phyloP scores from a whole-genome alignment of 2,888 invertebrate species.

The Carterocephalus palaemon region DNA sequence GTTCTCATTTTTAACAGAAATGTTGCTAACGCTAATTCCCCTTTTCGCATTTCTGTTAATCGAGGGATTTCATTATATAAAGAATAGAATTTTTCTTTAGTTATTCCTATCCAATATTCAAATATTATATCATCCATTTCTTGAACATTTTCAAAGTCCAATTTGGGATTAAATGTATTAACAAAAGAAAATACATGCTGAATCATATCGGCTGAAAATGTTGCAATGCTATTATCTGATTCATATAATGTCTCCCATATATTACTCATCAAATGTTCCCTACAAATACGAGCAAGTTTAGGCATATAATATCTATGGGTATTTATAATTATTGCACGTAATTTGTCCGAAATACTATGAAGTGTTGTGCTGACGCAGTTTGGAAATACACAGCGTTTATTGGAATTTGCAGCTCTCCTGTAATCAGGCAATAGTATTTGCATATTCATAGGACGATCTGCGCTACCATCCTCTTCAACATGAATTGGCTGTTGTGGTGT shows the following conservation, averaged over 20 bases:
- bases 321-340: constrained; percentile 1
- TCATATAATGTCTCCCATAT: constrained; percentile 4
- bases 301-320: constrained; percentile 12
- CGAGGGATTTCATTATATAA: constrained; percentile 9
- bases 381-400: constrained; percentile 1
- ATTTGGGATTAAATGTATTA: constrained; percentile 8
- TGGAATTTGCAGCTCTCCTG: background rate
- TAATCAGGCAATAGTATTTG: too few species aligned
- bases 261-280: constrained; percentile 10
- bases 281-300: constrained; percentile 10
- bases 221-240: constrained; percentile 10
- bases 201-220: constrained; percentile 11
- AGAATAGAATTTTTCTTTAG: constrained; percentile 8
- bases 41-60: constrained; percentile 3
- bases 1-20: constrained; percentile 11
- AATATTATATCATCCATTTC: constrained; percentile 21
- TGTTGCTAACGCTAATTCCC: constrained; percentile 3
- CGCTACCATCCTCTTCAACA: constrained; percentile 8
- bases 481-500: constrained; percentile 1
- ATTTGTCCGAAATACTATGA: constrained; percentile 3
- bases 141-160: constrained; percentile 24
- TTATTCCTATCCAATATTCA: constrained; percentile 21
- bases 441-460: too few species aligned
- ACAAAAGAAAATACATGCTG: constrained; percentile 17
- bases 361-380: background rate